Base-by-base conservation (phyloP, 2,113 vertebrate species). In the Poeciliopsis retropinna region DNA sequence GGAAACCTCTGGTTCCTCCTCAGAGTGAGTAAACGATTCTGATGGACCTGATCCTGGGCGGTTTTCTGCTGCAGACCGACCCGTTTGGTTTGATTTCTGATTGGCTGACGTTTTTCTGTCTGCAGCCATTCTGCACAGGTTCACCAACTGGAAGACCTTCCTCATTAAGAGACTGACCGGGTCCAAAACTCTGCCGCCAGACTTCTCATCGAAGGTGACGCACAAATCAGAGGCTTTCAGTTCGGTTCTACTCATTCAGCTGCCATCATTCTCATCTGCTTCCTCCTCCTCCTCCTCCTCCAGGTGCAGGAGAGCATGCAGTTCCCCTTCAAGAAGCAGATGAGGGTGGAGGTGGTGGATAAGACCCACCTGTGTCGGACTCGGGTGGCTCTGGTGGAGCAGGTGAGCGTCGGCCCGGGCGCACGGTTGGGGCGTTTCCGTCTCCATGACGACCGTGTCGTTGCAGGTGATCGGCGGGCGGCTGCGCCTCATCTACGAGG, bases 121-220 rank as follows among this genome's bases (percentile, higher is more conserved):
- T 2, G 9, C 70, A 98, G 97, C 95, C 82, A 96, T 99, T 92
- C 95, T 98, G 72, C 96, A 98, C 90, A 95, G 97, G 86, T 96
- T 95, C 89, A 95, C 95, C 88, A 99, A 99, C 96, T 99, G 97
- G 97, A 99, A 99, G 93, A 95, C 93, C 67, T 98, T 98, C 93
- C 95, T 99, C 81, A 94, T 99, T 84, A 98, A 98, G 91, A 93
- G 97, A 93, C 95, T 99, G 83, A 99, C 97, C 67, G 97, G 97
- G 90, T 96, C 97, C 91, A 98, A 98, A 95, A 99, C 97, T 27
- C 95, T 99, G 91, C 97, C 97, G 62, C 95, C 94, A 65, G 96
- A 99, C 88, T 99, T 98, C 92, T 91, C 95, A 82, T 92, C 95
- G 88, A 98, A 96, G 97, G 97, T 98, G 93, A 94, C 75, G 14